Evolutionary conservation across 2,888 invertebrate species (phyloP).

Genomic region (Drosophila nr. medialis): DNA sequence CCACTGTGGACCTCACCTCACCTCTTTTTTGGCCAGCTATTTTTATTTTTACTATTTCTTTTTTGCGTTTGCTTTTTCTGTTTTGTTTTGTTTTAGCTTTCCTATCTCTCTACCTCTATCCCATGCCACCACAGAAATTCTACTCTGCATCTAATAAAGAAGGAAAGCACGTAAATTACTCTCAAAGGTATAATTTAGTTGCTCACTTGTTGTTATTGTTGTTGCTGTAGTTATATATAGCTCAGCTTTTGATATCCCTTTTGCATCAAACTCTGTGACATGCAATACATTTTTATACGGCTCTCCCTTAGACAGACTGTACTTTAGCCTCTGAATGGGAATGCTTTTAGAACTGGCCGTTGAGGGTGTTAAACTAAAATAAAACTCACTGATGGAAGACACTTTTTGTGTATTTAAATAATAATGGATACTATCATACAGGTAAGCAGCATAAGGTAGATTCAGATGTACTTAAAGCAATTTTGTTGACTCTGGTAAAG

Average conservation of each 20-base stretch:
- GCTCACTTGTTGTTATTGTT: constrained; percentile 53
- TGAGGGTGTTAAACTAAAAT: background rate
- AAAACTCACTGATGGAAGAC: background rate
- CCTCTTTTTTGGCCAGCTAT: constrained; percentile 9
- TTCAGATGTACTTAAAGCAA: background rate
- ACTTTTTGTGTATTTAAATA: background rate
- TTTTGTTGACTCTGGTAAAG: background rate
- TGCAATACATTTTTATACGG: constrained; percentile 40
- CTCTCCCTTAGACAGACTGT: constrained; percentile 19
- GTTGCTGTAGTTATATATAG: constrained; percentile 16
- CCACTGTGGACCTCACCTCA: constrained; percentile 13
- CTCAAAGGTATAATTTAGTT: constrained; percentile 81
- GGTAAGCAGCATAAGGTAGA: background rate
- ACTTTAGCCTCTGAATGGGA: constrained; percentile 14
- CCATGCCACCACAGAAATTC: constrained; percentile 11
- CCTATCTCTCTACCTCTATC: constrained; percentile 36
- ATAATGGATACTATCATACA: background rate
- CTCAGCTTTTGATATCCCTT: constrained; percentile 52
- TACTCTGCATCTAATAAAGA: constrained; percentile 70
- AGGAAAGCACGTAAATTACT: constrained; percentile 80
- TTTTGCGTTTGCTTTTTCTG: background rate
- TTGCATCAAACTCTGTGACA: constrained; percentile 58
- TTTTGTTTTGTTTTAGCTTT: constrained; percentile 15
- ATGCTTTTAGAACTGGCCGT: background rate
- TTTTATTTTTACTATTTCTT: background rate